phyloP scores from a whole-genome alignment of 2,888 invertebrate species.

The Dasypogon diadema region DNA sequence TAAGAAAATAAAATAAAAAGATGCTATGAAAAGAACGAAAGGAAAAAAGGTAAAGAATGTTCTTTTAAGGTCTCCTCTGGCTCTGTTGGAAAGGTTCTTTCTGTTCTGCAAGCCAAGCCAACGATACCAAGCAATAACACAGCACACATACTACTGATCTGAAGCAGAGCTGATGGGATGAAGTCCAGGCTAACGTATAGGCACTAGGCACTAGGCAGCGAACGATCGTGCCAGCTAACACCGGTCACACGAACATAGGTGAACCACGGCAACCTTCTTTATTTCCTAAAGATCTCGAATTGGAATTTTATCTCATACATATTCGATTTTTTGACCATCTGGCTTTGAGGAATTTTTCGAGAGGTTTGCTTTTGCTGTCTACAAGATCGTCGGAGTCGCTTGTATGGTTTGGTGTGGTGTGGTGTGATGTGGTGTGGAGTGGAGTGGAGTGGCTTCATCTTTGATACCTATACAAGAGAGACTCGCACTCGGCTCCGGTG shows the following conservation, averaged over 20 bases:
- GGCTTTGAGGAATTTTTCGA: slow-evolving; percentile 57
- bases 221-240: slow-evolving; percentile 9
- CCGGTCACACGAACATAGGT: slow-evolving; percentile 49
- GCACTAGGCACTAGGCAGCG: too few species aligned
- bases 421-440: neutral
- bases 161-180: neutral
- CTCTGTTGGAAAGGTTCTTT: slow-evolving; percentile 29
- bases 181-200: slow-evolving; percentile 3
- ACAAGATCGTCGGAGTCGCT: neutral
- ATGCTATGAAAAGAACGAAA: slow-evolving; percentile 33
- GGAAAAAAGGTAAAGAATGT: slow-evolving; percentile 41
- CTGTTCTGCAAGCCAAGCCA: neutral
- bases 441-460: neutral
- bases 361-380: slow-evolving; percentile 26
- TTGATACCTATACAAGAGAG: neutral
- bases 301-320: slow-evolving; percentile 56
- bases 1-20: slow-evolving; percentile 32
- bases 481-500: neutral
- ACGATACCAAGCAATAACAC: neutral
- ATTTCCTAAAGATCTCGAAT: slow-evolving; percentile 52
- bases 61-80: slow-evolving; percentile 24
- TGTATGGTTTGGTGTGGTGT: neutral
- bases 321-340: slow-evolving; percentile 57
- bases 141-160: slow-evolving; percentile 12
- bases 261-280: slow-evolving; percentile 53